Percentiles rank a stretch among this genome's conserved stretches.
Evolutionary conservation across 2,113 vertebrate species (phyloP).

Genomic region (Scolopax mira): DNA sequence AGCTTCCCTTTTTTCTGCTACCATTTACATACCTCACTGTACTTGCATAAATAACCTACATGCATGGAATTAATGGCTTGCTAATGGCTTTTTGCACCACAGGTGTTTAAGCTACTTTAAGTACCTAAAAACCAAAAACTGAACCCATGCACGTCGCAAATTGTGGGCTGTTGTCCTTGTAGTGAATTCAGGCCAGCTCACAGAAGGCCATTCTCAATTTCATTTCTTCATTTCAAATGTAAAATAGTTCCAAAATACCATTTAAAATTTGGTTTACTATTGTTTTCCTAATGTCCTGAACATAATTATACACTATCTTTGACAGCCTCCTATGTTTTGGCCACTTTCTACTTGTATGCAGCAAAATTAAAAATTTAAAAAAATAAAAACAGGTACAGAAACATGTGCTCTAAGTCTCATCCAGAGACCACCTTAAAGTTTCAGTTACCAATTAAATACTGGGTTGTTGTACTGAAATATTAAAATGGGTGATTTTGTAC

Average conservation of each 20-base stretch:
- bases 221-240: not conserved
- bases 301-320: not conserved
- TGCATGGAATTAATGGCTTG: not conserved
- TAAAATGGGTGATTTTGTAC: not conserved
- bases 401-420: not conserved
- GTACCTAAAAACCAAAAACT: not conserved
- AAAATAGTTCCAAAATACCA: not conserved
- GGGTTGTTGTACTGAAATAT: not conserved
- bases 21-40: not conserved
- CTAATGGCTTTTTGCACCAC: not conserved
- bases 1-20: not conserved
- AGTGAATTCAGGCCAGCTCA: not conserved
- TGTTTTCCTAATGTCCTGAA: not conserved
- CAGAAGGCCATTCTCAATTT: not conserved
- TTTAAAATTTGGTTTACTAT: not conserved
- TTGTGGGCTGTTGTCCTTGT: accelerated
- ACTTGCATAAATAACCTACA: not conserved
- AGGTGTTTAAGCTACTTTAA: not conserved
- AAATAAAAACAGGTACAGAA: not conserved
- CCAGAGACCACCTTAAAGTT: not conserved
- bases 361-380: not conserved
- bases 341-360: not conserved
- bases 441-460: not conserved
- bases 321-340: not conserved
- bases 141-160: accelerated